Evolutionary conservation across 1,140 invertebrate genomes (phyloP).

Genomic region (Gryon sp.): DNA sequence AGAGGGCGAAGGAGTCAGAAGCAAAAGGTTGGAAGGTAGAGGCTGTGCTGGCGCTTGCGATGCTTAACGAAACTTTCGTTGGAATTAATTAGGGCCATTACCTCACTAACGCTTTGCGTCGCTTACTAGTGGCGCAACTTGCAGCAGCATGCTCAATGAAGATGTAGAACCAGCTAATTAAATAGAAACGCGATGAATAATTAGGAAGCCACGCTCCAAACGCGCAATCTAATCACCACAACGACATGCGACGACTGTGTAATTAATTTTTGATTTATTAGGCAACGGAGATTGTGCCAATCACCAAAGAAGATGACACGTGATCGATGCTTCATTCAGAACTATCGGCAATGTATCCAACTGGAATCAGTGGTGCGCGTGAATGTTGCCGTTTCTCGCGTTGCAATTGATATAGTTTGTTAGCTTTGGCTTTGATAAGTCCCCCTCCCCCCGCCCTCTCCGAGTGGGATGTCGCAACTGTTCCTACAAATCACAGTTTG

Average conservation of each 20-base stretch:
- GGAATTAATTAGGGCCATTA: slow-evolving; percentile 65
- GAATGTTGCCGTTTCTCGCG: no score
- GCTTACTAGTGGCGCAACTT: slow-evolving; percentile 47
- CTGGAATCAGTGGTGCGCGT: no score
- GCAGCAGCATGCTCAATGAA: slow-evolving; percentile 63
- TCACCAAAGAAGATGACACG: slow-evolving; percentile 14
- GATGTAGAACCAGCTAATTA: slow-evolving; percentile 65
- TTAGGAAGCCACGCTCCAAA: slow-evolving; percentile 41
- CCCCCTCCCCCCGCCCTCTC: no score
- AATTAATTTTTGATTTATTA: slow-evolving; percentile 62
- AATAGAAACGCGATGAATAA: slow-evolving; percentile 66
- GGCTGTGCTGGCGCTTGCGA: slow-evolving; percentile 34
- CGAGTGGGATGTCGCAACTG: slow-evolving; percentile 38
- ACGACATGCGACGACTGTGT: slow-evolving; percentile 52
- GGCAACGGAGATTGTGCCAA: slow-evolving; percentile 15
- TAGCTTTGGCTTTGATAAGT: slow-evolving; percentile 27
- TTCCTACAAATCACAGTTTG: slow-evolving; percentile 46
- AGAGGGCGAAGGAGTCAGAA: slow-evolving; percentile 19
- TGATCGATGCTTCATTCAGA: slow-evolving; percentile 31
- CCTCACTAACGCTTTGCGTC: slow-evolving; percentile 58
- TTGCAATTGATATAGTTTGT: no score
- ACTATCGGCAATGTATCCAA: no score
- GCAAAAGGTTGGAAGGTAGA: slow-evolving; percentile 30
- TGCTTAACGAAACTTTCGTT: slow-evolving; percentile 62
- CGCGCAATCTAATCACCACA: slow-evolving; percentile 57